Conservation (phyloP, 2,113 vertebrate genomes). For the Rattus rattus region DNA sequence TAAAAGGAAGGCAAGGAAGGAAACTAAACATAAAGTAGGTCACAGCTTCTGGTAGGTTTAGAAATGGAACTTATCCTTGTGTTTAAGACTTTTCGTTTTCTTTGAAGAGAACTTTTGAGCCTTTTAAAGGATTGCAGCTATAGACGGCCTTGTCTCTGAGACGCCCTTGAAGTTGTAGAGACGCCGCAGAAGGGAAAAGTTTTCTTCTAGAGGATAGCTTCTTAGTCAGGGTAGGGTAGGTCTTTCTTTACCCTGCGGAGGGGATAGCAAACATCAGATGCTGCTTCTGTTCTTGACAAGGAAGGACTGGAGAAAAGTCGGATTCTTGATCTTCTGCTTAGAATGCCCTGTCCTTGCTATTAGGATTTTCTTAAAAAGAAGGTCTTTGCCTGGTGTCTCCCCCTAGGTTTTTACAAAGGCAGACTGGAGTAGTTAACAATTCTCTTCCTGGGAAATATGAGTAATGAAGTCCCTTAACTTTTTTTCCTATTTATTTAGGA, state of each 20-base stretch:
- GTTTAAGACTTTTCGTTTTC: not conserved
- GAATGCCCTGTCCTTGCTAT: not conserved
- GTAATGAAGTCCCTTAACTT: not conserved
- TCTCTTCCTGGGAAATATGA: not conserved
- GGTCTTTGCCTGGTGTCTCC: not conserved
- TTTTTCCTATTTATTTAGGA: not conserved
- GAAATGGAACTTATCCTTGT: not conserved
- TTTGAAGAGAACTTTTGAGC: slow-evolving; percentile 24
- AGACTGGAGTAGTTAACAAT: not conserved
- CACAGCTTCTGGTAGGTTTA: not conserved
- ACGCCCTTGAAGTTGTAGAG: not conserved
- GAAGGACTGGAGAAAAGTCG: not conserved
- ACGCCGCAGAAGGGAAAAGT: too few species aligned
- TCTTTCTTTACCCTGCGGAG: not conserved
- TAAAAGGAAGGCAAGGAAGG: not conserved
- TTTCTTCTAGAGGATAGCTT: not conserved
- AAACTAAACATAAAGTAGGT: not conserved
- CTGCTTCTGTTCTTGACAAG: not conserved
- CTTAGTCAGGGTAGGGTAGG: not conserved
- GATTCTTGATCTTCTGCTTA: not conserved
- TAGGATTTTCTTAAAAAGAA: too few species aligned
- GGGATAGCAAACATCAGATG: not conserved
- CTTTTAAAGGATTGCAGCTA: not conserved
- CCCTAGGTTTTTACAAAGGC: not conserved
- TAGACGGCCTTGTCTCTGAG: not conserved